These are phyloP conservation scores for Pollicipes pollicipes DNA, from an alignment of 1,140 invertebrate species.

Conservation along the genomic window DNA sequence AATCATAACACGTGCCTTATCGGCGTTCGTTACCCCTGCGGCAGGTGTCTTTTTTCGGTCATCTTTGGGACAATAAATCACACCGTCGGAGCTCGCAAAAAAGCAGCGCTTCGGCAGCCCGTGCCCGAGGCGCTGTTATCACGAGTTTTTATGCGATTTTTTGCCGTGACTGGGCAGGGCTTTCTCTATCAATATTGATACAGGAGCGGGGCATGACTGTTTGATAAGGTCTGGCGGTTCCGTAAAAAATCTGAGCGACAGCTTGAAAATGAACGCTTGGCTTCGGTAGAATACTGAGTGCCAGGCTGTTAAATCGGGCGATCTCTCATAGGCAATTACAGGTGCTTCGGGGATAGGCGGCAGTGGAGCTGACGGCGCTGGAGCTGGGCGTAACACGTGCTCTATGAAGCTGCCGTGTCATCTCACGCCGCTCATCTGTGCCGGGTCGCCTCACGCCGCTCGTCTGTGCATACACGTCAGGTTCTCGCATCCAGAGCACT, in stretches of 20 bases:
- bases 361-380: no score
- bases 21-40: background rate
- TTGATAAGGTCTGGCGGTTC: background rate
- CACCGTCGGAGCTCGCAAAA: background rate
- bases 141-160: background rate
- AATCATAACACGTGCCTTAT: background rate
- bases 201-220: background rate
- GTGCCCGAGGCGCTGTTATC: background rate
- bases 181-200: slow-evolving; percentile 1
- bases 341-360: background rate
- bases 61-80: background rate
- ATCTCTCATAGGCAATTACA: background rate
- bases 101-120: no score
- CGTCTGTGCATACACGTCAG: no score
- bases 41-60: background rate
- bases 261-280: background rate
- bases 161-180: background rate
- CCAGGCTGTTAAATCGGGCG: background rate
- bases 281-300: background rate
- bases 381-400: no score
- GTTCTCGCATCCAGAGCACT: no score
- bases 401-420: no score
- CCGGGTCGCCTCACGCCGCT: no score
- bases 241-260: background rate
- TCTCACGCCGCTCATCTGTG: no score